phyloP scores from a whole-genome alignment of 1,140 invertebrate species.

The Paraescarpia echinospica region DNA sequence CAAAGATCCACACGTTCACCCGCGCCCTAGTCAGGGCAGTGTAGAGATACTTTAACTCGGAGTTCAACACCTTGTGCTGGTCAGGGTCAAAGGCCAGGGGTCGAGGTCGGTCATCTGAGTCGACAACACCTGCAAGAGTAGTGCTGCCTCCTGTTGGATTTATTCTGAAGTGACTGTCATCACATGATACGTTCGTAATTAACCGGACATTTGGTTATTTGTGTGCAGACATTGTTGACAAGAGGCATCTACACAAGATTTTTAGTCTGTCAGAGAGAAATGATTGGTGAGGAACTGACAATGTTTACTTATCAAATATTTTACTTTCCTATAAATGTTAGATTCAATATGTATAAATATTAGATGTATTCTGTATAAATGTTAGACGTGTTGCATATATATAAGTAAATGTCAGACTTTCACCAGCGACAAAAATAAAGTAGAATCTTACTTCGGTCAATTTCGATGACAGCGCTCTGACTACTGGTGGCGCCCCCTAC shows the following conservation, averaged over 20 bases:
- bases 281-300: too few species aligned
- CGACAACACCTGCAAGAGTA: constrained; percentile 39
- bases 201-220: too few species aligned
- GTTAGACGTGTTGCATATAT: too few species aligned
- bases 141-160: not conserved
- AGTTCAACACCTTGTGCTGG: constrained; percentile 51
- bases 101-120: constrained; percentile 38
- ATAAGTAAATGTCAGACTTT: not conserved
- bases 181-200: too few species aligned
- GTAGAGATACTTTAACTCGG: constrained; percentile 49
- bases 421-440: not conserved
- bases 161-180: too few species aligned
- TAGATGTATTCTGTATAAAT: too few species aligned
- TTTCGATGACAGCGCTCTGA: not conserved
- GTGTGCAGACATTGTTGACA: too few species aligned
- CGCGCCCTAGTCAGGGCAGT: constrained; percentile 46
- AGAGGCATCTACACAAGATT: too few species aligned
- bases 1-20: constrained; percentile 54
- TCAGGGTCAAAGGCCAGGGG: constrained; percentile 48
- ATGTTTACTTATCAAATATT: too few species aligned
- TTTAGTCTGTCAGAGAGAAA: too few species aligned
- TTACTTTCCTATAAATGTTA: too few species aligned
- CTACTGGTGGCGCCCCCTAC: not conserved
- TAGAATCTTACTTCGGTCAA: not conserved
- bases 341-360: too few species aligned